Evolutionary conservation across 2,113 vertebrate genomes (phyloP).

Genomic region (Gadus macrocephalus): DNA sequence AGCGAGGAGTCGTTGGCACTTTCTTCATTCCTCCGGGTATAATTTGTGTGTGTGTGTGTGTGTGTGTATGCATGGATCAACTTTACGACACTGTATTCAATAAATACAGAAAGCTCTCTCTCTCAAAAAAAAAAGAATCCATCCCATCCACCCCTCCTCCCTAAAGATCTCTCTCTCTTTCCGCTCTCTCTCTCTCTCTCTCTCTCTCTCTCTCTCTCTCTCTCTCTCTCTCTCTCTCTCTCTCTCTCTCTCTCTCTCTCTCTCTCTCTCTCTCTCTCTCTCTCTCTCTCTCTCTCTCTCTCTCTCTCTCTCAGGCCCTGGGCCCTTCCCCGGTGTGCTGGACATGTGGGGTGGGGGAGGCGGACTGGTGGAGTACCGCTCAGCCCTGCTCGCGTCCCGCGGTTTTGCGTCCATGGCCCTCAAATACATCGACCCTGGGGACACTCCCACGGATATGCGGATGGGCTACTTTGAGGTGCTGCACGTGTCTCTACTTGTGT

Average conservation of each 20-base stretch:
- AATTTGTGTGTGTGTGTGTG: no score
- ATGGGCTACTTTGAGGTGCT: constrained; percentile 62
- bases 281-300: no score
- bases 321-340: constrained; percentile 69
- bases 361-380: constrained; percentile 68
- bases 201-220: no score
- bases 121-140: not conserved
- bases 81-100: no score
- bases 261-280: no score
- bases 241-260: no score
- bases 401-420: constrained; percentile 65
- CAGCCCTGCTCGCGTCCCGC: constrained; percentile 64
- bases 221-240: no score
- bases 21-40: constrained; percentile 71
- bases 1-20: constrained; percentile 55
- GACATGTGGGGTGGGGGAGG: constrained; percentile 76
- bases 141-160: no score
- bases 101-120: no score
- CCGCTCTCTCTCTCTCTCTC: not conserved
- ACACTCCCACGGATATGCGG: not conserved
- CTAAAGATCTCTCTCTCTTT: no score
- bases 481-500: not conserved
- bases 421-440: constrained; percentile 46
- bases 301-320: constrained; percentile 56
- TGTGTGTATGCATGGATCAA: no score